These are phyloP conservation scores for Eulithis prunata DNA, from an alignment of 2,888 invertebrate species.

Conservation along the genomic window DNA sequence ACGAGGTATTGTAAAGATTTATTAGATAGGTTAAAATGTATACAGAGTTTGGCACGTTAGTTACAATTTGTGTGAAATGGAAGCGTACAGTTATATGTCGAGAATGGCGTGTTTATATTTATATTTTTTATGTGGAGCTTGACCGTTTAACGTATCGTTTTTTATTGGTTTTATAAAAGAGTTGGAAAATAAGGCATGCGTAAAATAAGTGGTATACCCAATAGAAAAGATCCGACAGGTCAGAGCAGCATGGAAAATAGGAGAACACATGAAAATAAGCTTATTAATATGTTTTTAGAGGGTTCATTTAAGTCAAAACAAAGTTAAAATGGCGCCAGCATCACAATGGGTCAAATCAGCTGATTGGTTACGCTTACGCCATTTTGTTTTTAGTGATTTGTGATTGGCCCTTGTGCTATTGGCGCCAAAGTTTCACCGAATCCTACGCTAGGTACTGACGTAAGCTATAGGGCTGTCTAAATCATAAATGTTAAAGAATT, in stretches of 20 bases:
- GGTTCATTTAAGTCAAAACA: not conserved
- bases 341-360: not conserved
- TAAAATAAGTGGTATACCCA: slow-evolving; percentile 69
- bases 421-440: slow-evolving; percentile 3
- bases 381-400: not conserved
- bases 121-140: slow-evolving; percentile 82
- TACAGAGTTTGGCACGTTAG: slow-evolving; percentile 66
- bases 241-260: slow-evolving; percentile 79
- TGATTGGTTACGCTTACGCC: not conserved
- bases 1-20: slow-evolving; percentile 55
- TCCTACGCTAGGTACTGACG: not conserved
- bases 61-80: slow-evolving; percentile 67
- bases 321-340: slow-evolving; percentile 3
- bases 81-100: slow-evolving; percentile 68
- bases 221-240: slow-evolving; percentile 79
- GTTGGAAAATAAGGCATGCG: slow-evolving; percentile 63
- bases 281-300: slow-evolving; percentile 35
- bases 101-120: slow-evolving; percentile 80
- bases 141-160: slow-evolving; percentile 74
- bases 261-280: slow-evolving; percentile 78
- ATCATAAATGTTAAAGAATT: no score
- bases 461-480: no score
- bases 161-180: slow-evolving; percentile 70
- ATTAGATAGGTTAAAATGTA: slow-evolving; percentile 56
- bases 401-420: not conserved